phyloP scores from a whole-genome alignment of 2,113 vertebrate genomes.

The Sigmodon hispidus region DNA sequence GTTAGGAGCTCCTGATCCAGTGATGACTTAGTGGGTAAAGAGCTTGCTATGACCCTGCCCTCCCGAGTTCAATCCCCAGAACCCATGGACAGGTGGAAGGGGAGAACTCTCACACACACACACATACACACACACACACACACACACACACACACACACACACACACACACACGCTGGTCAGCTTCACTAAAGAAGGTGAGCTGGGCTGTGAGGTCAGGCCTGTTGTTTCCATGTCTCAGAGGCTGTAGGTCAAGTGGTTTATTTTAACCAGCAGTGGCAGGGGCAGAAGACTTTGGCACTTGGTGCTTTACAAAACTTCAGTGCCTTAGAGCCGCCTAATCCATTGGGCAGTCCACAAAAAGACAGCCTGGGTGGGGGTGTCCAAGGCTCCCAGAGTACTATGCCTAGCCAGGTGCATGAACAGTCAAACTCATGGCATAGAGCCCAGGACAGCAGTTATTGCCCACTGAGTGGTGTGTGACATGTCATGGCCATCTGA shows the following conservation, averaged over 20 bases:
- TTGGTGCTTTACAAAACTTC: background rate
- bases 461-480: background rate
- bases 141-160: background rate
- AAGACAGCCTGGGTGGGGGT: background rate
- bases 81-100: background rate
- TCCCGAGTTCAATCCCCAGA: background rate
- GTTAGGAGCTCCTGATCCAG: background rate
- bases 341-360: background rate
- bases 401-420: rapidly evolving
- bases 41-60: background rate
- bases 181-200: background rate
- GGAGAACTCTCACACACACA: too few species aligned
- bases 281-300: background rate
- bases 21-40: background rate
- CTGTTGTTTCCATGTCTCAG: background rate
- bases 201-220: background rate
- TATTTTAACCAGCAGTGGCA: background rate
- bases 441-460: background rate
- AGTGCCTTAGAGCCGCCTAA: background rate
- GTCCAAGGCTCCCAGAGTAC: background rate
- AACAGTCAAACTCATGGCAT: background rate
- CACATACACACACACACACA: too few species aligned
- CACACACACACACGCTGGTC: background rate
- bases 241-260: background rate
- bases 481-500: background rate